These are phyloP conservation scores for Orycteropus afer DNA, from an alignment of 2,113 vertebrate genomes.

Conservation along the genomic window DNA sequence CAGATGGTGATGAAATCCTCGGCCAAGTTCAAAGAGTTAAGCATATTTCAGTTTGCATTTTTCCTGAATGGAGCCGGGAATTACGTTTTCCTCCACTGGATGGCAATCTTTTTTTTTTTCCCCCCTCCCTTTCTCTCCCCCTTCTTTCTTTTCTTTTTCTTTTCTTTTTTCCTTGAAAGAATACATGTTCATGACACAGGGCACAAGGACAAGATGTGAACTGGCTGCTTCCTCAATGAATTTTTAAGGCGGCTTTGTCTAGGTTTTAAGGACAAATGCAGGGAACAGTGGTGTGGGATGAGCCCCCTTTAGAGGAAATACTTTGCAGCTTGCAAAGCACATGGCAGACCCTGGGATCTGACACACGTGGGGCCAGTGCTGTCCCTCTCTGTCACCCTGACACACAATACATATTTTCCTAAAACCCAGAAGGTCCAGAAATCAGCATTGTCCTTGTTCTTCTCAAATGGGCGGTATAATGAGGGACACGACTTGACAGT, in stretches of 20 bases:
- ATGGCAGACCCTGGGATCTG: conserved; percentile 48
- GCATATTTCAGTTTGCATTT: conserved; percentile 70
- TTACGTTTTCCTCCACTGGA: conserved; percentile 80
- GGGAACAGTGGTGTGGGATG: neutral
- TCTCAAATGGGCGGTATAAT: too few relatives aligned
- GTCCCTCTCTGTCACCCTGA: conserved; percentile 46
- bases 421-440: neutral
- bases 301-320: neutral
- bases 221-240: conserved; percentile 27
- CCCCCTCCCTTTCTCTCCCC: neutral
- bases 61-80: conserved; percentile 74
- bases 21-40: conserved; percentile 79
- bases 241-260: neutral
- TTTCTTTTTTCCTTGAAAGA: conserved; percentile 67
- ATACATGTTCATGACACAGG: conserved; percentile 56
- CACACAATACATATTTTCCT: neutral
- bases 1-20: conserved; percentile 67
- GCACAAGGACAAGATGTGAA: conserved; percentile 24
- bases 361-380: conserved; percentile 44
- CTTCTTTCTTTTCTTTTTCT: conserved; percentile 30
- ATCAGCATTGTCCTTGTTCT: neutral
- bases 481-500: neutral
- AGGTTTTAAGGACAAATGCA: neutral
- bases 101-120: conserved; percentile 71
- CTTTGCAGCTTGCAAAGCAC: conserved; percentile 55